Percentiles rank a stretch among this genome's conserved stretches.
phyloP scores from a whole-genome alignment of 2,797 vertebrate genomes.

The Danio choprae region DNA sequence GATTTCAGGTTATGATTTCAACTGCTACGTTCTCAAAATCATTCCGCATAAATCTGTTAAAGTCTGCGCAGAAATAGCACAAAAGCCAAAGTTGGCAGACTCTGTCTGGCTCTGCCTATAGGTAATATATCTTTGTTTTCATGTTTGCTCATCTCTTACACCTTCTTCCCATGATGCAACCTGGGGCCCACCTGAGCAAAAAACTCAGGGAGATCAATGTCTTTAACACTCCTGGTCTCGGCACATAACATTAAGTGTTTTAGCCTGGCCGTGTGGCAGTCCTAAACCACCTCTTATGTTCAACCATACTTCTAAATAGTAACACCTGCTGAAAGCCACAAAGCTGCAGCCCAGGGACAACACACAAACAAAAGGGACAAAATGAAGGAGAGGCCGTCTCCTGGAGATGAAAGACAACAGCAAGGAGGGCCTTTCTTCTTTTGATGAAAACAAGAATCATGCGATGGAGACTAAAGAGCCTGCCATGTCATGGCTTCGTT shows the following conservation, averaged over 20 bases:
- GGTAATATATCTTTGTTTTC: conserved; percentile 6
- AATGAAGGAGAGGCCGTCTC: conserved; percentile 69
- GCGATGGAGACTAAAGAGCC: conserved; percentile 76
- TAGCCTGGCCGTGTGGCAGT: conserved; percentile 24
- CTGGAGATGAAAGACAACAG: conserved; percentile 78
- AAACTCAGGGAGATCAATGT: conserved; percentile 13
- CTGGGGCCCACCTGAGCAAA: neutral
- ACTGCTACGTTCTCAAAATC: too few relatives aligned
- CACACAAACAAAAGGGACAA: conserved; percentile 67
- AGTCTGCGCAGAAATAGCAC: too few relatives aligned
- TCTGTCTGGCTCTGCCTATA: neutral
- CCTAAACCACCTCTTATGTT: conserved; percentile 54
- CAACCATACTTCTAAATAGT: conserved; percentile 62
- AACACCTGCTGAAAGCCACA: conserved; percentile 69
- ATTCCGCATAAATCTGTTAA: too few relatives aligned
- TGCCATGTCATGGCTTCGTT: conserved; percentile 73
- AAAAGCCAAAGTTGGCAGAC: neutral
- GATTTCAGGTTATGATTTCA: too few relatives aligned
- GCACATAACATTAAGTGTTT: conserved; percentile 49
- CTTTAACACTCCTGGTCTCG: conserved; percentile 26
- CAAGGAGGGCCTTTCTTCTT: conserved; percentile 78
- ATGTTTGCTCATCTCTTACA: neutral
- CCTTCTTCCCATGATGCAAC: neutral
- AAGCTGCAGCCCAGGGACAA: conserved; percentile 65
- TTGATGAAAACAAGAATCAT: conserved; percentile 83